phyloP scores from a whole-genome alignment of 2,888 invertebrate genomes.

The Pandemis cinnamomeana region DNA sequence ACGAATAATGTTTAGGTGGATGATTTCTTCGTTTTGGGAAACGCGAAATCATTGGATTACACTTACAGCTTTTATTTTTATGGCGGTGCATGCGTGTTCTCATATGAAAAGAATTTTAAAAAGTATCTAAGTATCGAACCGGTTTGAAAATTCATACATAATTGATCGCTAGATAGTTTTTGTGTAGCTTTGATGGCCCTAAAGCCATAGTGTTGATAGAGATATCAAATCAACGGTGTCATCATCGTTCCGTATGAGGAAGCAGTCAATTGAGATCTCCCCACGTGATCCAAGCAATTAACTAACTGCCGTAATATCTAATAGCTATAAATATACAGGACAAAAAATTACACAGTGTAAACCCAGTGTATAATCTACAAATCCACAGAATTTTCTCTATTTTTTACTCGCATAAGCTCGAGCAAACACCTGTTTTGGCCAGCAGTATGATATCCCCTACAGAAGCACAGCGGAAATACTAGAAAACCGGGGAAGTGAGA shows the following conservation, averaged over 20 bases:
- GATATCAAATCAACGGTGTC: neutral
- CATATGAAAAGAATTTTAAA: too few species aligned
- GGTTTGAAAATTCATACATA: too few species aligned
- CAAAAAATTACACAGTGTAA: neutral
- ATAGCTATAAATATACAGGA: neutral
- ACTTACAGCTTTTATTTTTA: too few species aligned
- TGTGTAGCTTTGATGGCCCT: neutral
- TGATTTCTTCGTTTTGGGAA: neutral
- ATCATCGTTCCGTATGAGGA: conserved; percentile 20
- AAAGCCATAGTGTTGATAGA: neutral
- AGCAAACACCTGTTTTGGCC: too few species aligned
- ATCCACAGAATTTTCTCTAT: neutral
- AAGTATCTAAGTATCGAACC: too few species aligned
- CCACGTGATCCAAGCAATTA: conserved; percentile 30
- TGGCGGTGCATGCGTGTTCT: too few species aligned
- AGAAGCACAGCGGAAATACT: too few species aligned
- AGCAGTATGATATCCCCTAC: too few species aligned
- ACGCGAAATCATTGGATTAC: neutral
- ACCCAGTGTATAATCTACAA: neutral
- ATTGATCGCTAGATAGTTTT: too few species aligned
- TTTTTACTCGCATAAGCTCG: too few species aligned
- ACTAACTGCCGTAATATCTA: neutral
- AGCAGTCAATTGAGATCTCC: conserved; percentile 34
- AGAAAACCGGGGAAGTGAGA: too few species aligned
- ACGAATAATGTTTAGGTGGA: conserved; percentile 1